Conservation (phyloP, 1,140 invertebrate species). For the Scaptodrosophila lebanonensis region DNA sequence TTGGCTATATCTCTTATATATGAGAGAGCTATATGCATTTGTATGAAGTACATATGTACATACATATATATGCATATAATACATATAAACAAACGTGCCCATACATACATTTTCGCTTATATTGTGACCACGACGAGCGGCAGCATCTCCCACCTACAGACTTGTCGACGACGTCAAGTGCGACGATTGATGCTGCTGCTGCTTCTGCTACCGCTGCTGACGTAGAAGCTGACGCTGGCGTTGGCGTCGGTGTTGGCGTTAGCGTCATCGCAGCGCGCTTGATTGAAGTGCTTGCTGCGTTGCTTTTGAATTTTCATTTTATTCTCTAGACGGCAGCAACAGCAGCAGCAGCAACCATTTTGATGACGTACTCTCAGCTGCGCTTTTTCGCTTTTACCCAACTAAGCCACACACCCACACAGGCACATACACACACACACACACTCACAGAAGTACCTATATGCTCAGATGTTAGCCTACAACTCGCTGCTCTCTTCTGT, state of each 20-base stretch:
- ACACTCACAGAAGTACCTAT: neutral
- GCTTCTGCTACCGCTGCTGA: constrained; percentile 21
- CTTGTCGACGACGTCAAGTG: too few species aligned
- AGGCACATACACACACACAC: neutral
- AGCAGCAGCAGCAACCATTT: constrained; percentile 13
- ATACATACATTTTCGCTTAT: too few species aligned
- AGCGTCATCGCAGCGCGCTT: constrained; percentile 5
- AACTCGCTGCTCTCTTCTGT: neutral
- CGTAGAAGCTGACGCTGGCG: constrained; percentile 38
- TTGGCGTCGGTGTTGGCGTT: too few species aligned
- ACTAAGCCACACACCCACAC: constrained; percentile 14
- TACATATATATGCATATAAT: too few species aligned
- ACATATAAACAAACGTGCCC: too few species aligned
- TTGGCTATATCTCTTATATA: constrained; percentile 31
- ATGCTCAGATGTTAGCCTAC: neutral
- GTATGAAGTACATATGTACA: too few species aligned
- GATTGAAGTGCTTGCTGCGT: constrained; percentile 26
- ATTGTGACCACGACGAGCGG: too few species aligned
- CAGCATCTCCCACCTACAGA: too few species aligned
- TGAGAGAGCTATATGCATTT: too few species aligned
- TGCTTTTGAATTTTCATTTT: too few species aligned
- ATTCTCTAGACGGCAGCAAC: neutral
- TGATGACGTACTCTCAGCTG: constrained; percentile 60
- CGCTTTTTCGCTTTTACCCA: constrained; percentile 60
- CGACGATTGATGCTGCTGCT: too few species aligned